Percentiles rank a stretch among this genome's conserved stretches.
Evolutionary conservation across 2,113 vertebrate species (phyloP).

Genomic region (Bubo bubo): DNA sequence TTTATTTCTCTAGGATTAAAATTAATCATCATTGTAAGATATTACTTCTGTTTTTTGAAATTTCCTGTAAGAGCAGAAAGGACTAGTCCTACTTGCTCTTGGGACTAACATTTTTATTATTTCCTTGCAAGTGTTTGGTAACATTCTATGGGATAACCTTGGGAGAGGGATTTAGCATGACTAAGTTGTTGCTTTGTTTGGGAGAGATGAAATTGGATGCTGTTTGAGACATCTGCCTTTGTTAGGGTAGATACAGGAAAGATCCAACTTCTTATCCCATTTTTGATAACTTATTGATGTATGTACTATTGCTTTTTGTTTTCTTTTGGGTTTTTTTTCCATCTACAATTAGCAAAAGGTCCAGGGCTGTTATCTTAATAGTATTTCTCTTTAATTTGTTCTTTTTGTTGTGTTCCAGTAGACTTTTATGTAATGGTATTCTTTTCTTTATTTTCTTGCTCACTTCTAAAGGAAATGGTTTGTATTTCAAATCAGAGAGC

Average conservation of each 20-base stretch:
- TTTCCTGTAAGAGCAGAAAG: neutral
- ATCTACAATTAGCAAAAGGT: neutral
- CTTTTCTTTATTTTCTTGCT: constrained; percentile 31
- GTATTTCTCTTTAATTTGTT: neutral
- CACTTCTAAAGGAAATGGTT: constrained; percentile 28
- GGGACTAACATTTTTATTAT: neutral
- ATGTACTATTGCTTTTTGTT: neutral
- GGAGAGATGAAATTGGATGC: neutral
- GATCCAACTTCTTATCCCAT: neutral
- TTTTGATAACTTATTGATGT: neutral
- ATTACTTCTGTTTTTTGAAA: neutral
- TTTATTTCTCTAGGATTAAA: constrained; percentile 20
- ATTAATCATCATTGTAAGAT: neutral
- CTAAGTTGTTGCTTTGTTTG: neutral
- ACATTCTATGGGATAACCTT: neutral
- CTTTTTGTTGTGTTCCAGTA: neutral
- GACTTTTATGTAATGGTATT: neutral
- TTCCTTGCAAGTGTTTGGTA: neutral
- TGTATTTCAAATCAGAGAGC: neutral
- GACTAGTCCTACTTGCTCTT: neutral
- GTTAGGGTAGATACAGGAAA: neutral
- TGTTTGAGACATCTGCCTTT: neutral
- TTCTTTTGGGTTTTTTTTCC: neutral
- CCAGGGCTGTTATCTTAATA: neutral
- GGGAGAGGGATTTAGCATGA: neutral